A percentile compares a stretch with the other conserved stretches of the same genome.
Conservation (phyloP, 2,113 vertebrate genomes). For the Pomatorhinus ruficollis region DNA sequence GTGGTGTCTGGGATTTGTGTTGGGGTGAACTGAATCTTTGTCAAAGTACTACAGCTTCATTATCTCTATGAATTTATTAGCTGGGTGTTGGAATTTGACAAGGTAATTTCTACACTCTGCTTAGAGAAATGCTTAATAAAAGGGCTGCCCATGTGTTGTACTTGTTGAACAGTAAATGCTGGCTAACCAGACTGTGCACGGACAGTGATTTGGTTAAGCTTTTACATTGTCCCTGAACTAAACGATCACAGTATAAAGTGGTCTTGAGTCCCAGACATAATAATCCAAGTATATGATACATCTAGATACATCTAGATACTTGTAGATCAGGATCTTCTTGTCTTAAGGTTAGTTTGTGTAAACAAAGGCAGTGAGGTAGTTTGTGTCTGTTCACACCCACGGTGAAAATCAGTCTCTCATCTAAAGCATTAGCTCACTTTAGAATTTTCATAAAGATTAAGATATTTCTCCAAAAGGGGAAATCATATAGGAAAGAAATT, state of each 20-base stretch:
- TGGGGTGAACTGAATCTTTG: not conserved
- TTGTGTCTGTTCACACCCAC: not conserved
- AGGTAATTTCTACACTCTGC: not conserved
- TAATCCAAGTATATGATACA: constrained; percentile 61
- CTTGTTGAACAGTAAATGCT: not conserved
- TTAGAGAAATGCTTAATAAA: not conserved
- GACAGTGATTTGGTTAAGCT: not conserved
- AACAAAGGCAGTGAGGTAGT: not conserved
- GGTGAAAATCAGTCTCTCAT: not conserved
- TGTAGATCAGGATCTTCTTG: constrained; percentile 32
- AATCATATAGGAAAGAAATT: not conserved
- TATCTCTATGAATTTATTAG: not conserved
- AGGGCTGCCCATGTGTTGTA: not conserved
- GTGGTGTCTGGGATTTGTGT: not conserved
- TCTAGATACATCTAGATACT: not conserved
- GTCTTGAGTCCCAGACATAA: constrained; percentile 74
- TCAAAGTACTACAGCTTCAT: not conserved
- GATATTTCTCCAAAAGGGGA: not conserved
- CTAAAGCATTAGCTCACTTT: not conserved
- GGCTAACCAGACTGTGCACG: not conserved
- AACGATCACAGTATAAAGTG: constrained; percentile 32
- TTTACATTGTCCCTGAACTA: constrained; percentile 70
- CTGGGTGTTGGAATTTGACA: not conserved
- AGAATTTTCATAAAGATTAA: not conserved
- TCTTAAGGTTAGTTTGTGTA: not conserved